Conservation (phyloP, 2,113 vertebrate genomes). For the Oncorhynchus mykiss region DNA sequence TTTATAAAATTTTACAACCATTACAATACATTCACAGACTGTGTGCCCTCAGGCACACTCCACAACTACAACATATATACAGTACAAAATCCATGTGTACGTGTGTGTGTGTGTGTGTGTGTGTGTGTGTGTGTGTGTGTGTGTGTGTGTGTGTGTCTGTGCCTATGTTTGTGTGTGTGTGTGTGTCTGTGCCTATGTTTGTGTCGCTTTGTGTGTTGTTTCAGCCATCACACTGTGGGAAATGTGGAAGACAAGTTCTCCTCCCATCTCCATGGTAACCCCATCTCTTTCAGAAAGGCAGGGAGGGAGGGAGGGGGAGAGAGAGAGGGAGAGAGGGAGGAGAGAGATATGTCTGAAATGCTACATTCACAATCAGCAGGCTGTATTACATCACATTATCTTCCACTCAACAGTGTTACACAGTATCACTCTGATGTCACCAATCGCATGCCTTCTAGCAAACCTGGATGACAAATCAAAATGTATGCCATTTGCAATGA, state of each 20-base stretch:
- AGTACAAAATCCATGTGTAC: neutral
- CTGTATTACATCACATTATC: conserved; percentile 55
- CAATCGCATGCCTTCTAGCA: conserved; percentile 13
- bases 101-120: conserved; percentile 9
- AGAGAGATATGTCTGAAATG: conserved; percentile 9
- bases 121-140: conserved; percentile 8
- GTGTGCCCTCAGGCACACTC: too few species aligned
- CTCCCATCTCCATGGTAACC: conserved; percentile 75
- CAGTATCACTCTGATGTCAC: conserved; percentile 14
- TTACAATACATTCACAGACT: too few species aligned
- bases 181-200: neutral
- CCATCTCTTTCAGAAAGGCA: conserved; percentile 58
- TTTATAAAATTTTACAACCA: too few species aligned
- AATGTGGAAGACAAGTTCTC: conserved; percentile 72
- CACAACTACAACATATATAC: too few species aligned
- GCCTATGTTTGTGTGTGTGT: neutral
- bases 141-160: neutral
- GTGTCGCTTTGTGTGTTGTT: neutral
- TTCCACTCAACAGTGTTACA: conserved; percentile 8
- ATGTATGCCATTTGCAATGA: conserved; percentile 5
- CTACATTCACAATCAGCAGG: conserved; percentile 45
- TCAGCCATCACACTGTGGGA: conserved; percentile 57
- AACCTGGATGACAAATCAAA: neutral
- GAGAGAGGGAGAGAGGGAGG: neutral
- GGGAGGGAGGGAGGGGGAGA: conserved; percentile 43